Conservation (phyloP, 2,797 vertebrate genomes). For the Hirundo rustica region DNA sequence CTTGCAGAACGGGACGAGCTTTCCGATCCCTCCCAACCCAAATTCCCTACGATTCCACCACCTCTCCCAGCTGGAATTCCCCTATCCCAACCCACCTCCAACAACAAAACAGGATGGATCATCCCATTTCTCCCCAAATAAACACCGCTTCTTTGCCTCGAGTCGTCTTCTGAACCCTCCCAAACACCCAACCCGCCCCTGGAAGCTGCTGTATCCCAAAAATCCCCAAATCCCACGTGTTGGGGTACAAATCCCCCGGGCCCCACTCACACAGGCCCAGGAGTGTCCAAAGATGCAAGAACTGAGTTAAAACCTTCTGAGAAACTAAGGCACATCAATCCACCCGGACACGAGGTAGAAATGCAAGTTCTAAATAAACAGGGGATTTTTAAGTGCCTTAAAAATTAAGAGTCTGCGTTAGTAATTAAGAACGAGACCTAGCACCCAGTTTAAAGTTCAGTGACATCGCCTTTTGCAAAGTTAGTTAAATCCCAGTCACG, state of each 20-base stretch:
- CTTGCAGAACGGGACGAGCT: neutral
- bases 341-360: too few species aligned
- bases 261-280: too few species aligned
- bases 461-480: neutral
- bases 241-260: too few species aligned
- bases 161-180: neutral
- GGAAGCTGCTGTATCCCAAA: rapidly evolving
- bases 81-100: neutral
- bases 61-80: neutral
- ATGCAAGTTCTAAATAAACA: neutral
- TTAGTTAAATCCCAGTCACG: neutral
- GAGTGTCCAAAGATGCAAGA: too few species aligned
- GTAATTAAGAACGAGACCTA: neutral
- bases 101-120: rapidly evolving
- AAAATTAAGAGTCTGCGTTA: too few species aligned
- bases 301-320: too few species aligned
- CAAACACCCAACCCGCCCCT: neutral
- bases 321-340: too few species aligned
- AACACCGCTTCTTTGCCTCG: rapidly evolving
- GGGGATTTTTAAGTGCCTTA: neutral
- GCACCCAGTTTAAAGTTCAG: neutral
- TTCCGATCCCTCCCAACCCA: neutral
- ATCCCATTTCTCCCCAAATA: neutral
- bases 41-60: rapidly evolving
- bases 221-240: neutral